phyloP scores from a whole-genome alignment of 2,888 invertebrate species.

The Siphlonurus alternatus region DNA sequence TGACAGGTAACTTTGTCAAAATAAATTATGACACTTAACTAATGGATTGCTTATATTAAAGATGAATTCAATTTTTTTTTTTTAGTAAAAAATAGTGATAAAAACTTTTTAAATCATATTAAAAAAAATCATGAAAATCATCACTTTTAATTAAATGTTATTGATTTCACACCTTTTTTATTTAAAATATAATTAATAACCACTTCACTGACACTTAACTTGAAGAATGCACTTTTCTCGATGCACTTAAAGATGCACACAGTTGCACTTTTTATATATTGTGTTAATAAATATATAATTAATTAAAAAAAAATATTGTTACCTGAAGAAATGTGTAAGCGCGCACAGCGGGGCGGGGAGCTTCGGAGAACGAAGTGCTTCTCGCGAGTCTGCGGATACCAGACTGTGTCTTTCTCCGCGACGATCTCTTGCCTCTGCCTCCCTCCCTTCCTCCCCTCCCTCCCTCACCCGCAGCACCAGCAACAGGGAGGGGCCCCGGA shows the following conservation, averaged over 20 bases:
- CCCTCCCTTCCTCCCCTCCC: background rate
- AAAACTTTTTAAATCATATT: too few relatives aligned
- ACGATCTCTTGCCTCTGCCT: background rate
- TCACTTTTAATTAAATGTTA: background rate
- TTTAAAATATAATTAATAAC: too few relatives aligned
- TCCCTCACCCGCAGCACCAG: background rate
- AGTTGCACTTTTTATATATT: too few relatives aligned
- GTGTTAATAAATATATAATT: too few relatives aligned
- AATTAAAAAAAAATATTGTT: background rate
- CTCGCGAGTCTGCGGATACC: background rate
- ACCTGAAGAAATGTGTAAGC: background rate
- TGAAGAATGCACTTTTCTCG: background rate
- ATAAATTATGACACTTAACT: background rate
- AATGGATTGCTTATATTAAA: too few relatives aligned
- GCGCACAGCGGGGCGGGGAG: background rate
- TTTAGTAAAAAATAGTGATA: too few relatives aligned
- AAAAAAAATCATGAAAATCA: too few relatives aligned
- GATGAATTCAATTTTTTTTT: too few relatives aligned
- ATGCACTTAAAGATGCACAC: background rate
- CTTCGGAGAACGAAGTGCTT: background rate
- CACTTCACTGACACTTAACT: too few relatives aligned
- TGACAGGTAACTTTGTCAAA: background rate
- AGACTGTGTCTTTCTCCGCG: background rate
- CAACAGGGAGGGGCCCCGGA: background rate
- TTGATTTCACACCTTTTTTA: background rate